Conservation (phyloP, 2,888 invertebrate species). For the Brenthis hecate region DNA sequence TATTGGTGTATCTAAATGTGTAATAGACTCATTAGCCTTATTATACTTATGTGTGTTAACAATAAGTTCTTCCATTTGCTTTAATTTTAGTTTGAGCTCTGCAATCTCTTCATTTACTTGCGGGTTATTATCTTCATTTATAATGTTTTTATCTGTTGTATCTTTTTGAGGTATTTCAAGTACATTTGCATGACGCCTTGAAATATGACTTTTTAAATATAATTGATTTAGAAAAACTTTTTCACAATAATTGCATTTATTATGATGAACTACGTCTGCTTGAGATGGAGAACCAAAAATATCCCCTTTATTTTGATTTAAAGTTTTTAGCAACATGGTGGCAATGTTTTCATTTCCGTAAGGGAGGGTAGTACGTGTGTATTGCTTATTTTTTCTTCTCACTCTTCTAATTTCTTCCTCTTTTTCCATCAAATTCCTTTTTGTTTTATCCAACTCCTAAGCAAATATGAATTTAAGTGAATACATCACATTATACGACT, state of each 20-base stretch:
- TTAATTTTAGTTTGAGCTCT: conserved; percentile 73
- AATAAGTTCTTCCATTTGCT: conserved; percentile 69
- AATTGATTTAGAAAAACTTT: conserved; percentile 86
- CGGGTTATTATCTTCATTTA: conserved; percentile 77
- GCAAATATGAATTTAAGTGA: conserved; percentile 39
- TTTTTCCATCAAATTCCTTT: conserved; percentile 71
- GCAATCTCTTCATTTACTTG: conserved; percentile 78
- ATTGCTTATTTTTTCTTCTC: conserved; percentile 71
- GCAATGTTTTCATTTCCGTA: conserved; percentile 76
- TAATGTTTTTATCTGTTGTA: conserved; percentile 42
- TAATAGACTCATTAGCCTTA: conserved; percentile 4
- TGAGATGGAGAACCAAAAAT: conserved; percentile 58
- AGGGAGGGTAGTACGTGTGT: conserved; percentile 57
- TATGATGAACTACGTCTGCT: conserved; percentile 64
- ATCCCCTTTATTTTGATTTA: conserved; percentile 62
- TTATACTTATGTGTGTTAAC: conserved; percentile 24
- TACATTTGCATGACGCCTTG: conserved; percentile 79
- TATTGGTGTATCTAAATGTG: conserved; percentile 13
- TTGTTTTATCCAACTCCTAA: conserved; percentile 79
- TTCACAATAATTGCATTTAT: conserved; percentile 85
- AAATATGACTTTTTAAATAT: conserved; percentile 84
- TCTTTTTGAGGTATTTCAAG: conserved; percentile 63
- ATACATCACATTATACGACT: too few relatives aligned
- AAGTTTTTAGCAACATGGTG: conserved; percentile 71
- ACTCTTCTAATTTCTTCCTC: conserved; percentile 79